Base-by-base conservation (phyloP, 2,797 vertebrate species). In the Microchirus variegatus region DNA sequence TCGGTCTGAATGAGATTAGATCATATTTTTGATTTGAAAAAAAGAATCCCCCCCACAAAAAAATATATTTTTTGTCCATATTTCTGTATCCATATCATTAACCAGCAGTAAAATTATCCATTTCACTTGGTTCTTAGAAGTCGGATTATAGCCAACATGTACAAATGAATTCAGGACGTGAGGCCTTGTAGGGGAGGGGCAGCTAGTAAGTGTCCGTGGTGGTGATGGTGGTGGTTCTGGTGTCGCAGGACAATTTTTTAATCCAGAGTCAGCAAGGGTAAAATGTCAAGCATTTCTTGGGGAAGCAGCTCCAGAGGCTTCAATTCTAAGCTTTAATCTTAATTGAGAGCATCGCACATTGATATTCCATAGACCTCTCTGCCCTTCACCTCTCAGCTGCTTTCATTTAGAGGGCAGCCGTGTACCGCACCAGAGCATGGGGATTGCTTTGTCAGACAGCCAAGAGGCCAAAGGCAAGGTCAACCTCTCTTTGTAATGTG, bases 381-480 rank as follows among this genome's bases (percentile, higher is more conserved):
- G 90, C 90, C 90, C 90, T 92, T 92, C 89, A 86, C 86, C 84
- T 90, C 89, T 87, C 85, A 82, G 89, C 88, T 90, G 90, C 90
- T 92, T 92, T 88, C 90, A 90, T 90, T 92, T 92, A 88, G 89
- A 92, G 90, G 90, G 90, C 89, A 77, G 86, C 81, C 81, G 76
- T 52, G 50, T 85, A 78, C 87, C 75, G 89, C 89, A 84, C 87
- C 81, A 82, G 72, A 87, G 90, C 87, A 78, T 78, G 70, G 85
- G 87, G 85, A 90, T 84, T 88, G 90, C 89, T 90, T 90, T 91
- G 90, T 92, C 90, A 92, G 87, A 86, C 86, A 89, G 90, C 90
- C 89, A 92, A 82, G 81, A 90, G 90, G 90, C 90, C 88, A 92
- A 90, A 90, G 90, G 90, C 90, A 92, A 92, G 90, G 90, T 90